Base-by-base conservation (phyloP, 2,888 invertebrate species). In the Carterocephalus palaemon region DNA sequence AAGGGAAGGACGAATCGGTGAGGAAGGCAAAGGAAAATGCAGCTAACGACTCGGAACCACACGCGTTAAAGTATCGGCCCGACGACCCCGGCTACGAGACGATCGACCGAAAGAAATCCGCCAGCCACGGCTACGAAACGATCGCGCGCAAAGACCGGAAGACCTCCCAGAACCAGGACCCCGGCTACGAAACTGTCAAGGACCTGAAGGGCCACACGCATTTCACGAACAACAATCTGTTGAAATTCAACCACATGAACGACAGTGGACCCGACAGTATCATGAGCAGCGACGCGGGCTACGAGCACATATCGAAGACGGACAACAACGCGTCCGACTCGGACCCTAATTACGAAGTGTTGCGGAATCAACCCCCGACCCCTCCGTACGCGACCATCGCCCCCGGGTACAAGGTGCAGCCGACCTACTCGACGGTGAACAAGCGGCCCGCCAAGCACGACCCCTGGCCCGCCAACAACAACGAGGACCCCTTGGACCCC, bases 281-380 rank as follows among this genome's bases (percentile, higher is more conserved):
- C 17, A 78, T 89, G 22, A 89, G 88, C 64, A 89, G 88, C 51
- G 93, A 93, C 75, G 91, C 92, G 1, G 92, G 92, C 3, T 94
- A 94, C 70, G 93, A 94, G 66, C 91, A 91, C 34, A 88, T 93
- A 10, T 75, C 85, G 16, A 82, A 83, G 56, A 62, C 68, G 29
- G 79, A 80, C 51, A 80, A 80, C 56, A 78, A 80, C 52, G 87
- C 88, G 3, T 89, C 89, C 0, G 91, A 91, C 56, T 89, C 89
- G 2, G 94, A 94, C 78, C 93, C 94, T 0, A 95, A 94, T 68
- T 95, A 95, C 68, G 95, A 95, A 75, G 92, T 93, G 52, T 71
- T 95, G 32, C 87, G 90, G 49, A 89, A 89, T 12, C 89, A 90
- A 54, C 88, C 82, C 1, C 74, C 84, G 0, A 85, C 80, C 2